Percentiles rank a stretch among this genome's conserved stretches.
Conservation (phyloP, 2,113 vertebrate genomes). For the Malurus melanocephalus region DNA sequence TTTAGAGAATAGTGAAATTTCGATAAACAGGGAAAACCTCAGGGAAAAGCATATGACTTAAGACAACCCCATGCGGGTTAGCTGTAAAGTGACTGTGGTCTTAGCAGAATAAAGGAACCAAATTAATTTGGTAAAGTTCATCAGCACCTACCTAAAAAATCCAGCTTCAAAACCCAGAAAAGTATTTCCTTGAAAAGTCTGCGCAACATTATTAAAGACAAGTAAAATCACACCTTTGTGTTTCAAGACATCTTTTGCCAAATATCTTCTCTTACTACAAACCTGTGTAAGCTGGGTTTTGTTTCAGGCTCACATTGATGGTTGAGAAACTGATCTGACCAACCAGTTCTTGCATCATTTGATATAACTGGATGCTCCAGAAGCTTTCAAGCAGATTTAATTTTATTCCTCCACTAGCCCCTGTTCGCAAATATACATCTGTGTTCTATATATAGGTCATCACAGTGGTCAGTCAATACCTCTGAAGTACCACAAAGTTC, state of each 20-base stretch:
- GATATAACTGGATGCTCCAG: background rate
- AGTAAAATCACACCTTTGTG: background rate
- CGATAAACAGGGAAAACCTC: background rate
- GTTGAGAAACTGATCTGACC: background rate
- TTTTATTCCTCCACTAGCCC: background rate
- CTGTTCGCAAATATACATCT: background rate
- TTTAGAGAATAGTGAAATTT: background rate
- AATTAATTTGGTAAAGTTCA: background rate
- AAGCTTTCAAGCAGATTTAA: background rate
- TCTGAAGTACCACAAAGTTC: background rate
- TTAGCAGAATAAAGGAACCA: background rate
- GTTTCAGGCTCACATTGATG: background rate
- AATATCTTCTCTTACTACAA: background rate
- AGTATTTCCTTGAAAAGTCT: background rate
- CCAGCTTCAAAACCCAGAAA: background rate
- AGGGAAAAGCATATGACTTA: background rate
- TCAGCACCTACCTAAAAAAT: background rate
- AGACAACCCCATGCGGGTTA: background rate
- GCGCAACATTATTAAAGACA: background rate
- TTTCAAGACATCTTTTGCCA: background rate
- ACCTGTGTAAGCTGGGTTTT: background rate
- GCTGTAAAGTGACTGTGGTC: background rate
- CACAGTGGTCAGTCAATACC: background rate
- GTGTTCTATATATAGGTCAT: background rate
- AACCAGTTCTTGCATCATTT: background rate